Evolutionary conservation across 2,888 invertebrate species (phyloP), one percentile per base, ranked within the genome.

Genomic region (Pollenia griseotomentosa): DNA sequence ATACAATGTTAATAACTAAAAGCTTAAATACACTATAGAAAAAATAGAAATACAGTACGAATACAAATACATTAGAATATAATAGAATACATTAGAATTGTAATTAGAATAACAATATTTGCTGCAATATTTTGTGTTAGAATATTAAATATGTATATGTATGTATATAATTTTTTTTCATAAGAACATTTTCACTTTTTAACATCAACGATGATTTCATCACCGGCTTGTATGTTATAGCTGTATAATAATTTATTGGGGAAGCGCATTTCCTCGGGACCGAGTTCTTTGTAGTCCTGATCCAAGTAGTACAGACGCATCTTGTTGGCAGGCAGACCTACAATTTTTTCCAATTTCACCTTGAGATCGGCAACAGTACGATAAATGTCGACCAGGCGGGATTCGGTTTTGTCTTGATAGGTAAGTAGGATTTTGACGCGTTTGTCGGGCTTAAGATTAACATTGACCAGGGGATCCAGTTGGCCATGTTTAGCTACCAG

Each of bases 261-360:
- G 91, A 96, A 98, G 90, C 96, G 96, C 97, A 98, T 97, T 93
- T 97, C 97, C 93, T 98, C 98, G 0, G 97, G 97, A 23, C 97
- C 97, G 40, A 94, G 94, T 90, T 96, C 96, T 88, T 95, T 94
- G 68, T 96, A 94, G 90, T 96, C 97, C 93, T 97, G 97, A 92
- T 98, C 98, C 11, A 97, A 95, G 92, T 98, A 98, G 93, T 96
- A 98, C 23, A 99, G 94, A 88, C 97, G 95, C 97, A 98, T 97
- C 93, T 97, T 97, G 75, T 96, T 95, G 0, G 97, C 96, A 48
- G 97, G 96, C 92, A 98, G 96, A 78, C 97, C 97, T 74, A 97
- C 96, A 91, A 97, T 95, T 51, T 96, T 95, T 92, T 97, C 97
- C 90, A 98, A 93, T 89, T 96, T 96, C 63, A 95, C 94, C 93